These are phyloP conservation scores for Heliconius charithonia DNA, from an alignment of 2,888 invertebrate species.

Conservation along the genomic window DNA sequence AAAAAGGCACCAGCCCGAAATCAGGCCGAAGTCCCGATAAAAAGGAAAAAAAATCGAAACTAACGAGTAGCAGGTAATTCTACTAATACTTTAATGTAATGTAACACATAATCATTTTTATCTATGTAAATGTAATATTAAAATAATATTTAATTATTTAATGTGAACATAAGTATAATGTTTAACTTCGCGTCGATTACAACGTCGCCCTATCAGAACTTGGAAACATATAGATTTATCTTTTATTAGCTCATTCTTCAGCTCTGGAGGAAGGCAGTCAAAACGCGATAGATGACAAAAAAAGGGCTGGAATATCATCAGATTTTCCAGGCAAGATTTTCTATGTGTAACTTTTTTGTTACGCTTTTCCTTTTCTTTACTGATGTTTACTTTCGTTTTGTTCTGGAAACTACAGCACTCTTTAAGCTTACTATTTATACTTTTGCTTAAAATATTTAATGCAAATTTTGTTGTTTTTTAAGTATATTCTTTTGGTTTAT, in stretches of 20 bases:
- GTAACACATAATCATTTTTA: background rate
- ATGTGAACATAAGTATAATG: too few species aligned
- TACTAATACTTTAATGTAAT: background rate
- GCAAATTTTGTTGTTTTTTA: background rate
- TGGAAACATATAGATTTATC: slow-evolving; percentile 7
- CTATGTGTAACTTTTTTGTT: slow-evolving; percentile 6
- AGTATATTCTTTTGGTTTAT: background rate
- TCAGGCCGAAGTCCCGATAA: slow-evolving; percentile 55
- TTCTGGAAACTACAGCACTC: background rate
- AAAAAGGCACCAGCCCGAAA: slow-evolving; percentile 45
- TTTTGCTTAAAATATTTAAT: background rate
- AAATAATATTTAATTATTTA: too few species aligned
- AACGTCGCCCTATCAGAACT: slow-evolving; percentile 3
- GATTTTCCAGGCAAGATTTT: slow-evolving; percentile 66
- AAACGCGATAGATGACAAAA: slow-evolving; percentile 71
- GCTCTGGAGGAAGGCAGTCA: slow-evolving; percentile 67
- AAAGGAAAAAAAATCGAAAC: slow-evolving; percentile 60
- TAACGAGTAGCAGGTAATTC: slow-evolving; percentile 58
- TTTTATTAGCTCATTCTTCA: slow-evolving; percentile 68
- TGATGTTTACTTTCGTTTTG: background rate
- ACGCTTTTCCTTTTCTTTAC: slow-evolving; percentile 7
- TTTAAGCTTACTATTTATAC: background rate
- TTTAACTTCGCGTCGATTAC: background rate
- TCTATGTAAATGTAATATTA: too few species aligned
- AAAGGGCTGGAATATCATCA: slow-evolving; percentile 65